Evolutionary conservation across 2,888 invertebrate species (phyloP).

Genomic region (Rhingia campestris): DNA sequence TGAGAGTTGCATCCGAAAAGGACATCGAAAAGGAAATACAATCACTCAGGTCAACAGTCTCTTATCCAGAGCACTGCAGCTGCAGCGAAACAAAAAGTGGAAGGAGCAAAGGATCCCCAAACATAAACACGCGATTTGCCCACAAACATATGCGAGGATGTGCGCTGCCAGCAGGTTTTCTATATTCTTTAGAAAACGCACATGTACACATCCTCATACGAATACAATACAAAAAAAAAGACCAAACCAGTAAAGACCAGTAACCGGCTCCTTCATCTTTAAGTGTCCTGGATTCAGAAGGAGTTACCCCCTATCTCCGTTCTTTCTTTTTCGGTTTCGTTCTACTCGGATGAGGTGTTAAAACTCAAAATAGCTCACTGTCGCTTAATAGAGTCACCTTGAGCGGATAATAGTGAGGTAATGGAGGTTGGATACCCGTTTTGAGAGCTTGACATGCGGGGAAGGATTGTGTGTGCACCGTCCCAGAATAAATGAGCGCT

Average conservation of each 20-base stretch:
- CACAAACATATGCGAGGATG: slow-evolving; percentile 33
- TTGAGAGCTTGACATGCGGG: slow-evolving; percentile 2
- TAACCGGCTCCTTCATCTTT: slow-evolving; percentile 57
- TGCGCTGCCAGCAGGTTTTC: slow-evolving; percentile 11
- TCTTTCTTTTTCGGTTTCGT: slow-evolving; percentile 11
- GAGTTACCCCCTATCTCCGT: slow-evolving; percentile 1
- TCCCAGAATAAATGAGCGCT: slow-evolving; percentile 61
- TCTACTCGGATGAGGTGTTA: slow-evolving; percentile 32
- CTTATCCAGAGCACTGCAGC: neutral
- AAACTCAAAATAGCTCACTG: slow-evolving; percentile 48
- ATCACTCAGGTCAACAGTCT: slow-evolving; percentile 12
- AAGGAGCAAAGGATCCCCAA: slow-evolving; percentile 19
- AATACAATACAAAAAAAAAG: slow-evolving; percentile 48
- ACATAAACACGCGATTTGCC: slow-evolving; percentile 50
- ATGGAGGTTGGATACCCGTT: slow-evolving; percentile 32
- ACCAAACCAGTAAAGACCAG: slow-evolving; percentile 42
- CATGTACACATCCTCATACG: slow-evolving; percentile 5
- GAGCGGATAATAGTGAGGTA: slow-evolving; percentile 67
- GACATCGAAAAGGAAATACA: neutral
- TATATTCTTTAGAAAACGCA: neutral
- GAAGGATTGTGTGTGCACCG: slow-evolving; percentile 10
- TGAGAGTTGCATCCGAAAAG: slow-evolving; percentile 12
- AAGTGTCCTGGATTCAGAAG: slow-evolving; percentile 39
- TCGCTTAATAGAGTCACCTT: slow-evolving; percentile 64
- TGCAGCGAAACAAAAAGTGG: neutral